Percentiles rank a stretch among this genome's conserved stretches.
Conservation (phyloP, 2,888 invertebrate species). For the Xestobium rufovillosum region DNA sequence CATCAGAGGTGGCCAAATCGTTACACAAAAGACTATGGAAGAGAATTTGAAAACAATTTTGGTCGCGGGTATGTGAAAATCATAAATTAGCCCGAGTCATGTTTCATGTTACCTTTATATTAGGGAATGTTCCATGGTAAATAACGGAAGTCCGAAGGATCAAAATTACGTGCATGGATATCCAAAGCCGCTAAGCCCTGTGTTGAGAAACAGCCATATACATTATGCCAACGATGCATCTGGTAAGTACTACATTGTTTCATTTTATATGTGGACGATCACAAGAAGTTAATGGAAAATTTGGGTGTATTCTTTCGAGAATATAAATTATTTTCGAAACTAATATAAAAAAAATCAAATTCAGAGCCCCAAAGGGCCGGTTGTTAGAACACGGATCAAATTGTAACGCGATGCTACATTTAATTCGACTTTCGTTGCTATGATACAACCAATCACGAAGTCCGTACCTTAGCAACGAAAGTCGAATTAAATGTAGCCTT, state of each 20-base stretch:
- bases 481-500: too few relatives aligned
- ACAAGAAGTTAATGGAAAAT: constrained; percentile 3
- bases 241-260: constrained; percentile 27
- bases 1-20: constrained; percentile 42
- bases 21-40: constrained; percentile 41
- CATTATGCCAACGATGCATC: constrained; percentile 38
- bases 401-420: too few relatives aligned
- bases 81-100: constrained; percentile 6
- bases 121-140: constrained; percentile 40
- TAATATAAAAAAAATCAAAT: too few relatives aligned
- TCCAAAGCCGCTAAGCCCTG: constrained; percentile 42
- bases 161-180: constrained; percentile 39
- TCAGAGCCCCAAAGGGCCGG: too few relatives aligned
- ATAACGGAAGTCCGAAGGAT: constrained; percentile 40
- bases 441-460: too few relatives aligned
- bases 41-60: constrained; percentile 41
- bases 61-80: constrained; percentile 36
- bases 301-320: too few relatives aligned
- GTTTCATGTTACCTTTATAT: constrained; percentile 19
- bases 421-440: too few relatives aligned
- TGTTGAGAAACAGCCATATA: constrained; percentile 36
- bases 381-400: too few relatives aligned
- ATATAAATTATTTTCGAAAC: constrained; percentile 2
- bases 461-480: too few relatives aligned
- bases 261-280: too few relatives aligned